Conservation (phyloP, 2,113 vertebrate species). For the Rhombomys opimus region DNA sequence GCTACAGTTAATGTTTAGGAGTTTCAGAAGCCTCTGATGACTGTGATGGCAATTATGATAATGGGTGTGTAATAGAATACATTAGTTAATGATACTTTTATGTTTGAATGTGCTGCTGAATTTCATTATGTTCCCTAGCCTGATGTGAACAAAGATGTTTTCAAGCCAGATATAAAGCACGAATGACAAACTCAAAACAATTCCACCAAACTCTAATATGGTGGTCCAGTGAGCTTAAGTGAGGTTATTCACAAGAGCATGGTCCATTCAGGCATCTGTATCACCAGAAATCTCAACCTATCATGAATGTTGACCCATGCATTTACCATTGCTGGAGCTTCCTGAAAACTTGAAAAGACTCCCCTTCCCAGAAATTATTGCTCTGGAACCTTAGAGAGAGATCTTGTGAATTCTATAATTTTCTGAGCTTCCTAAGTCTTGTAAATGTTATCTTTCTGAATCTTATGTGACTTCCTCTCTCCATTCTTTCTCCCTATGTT, state of each 20-base stretch:
- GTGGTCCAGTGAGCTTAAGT: background rate
- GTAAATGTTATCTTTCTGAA: background rate
- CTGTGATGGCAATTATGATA: slow-evolving; percentile 1
- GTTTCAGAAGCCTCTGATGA: background rate
- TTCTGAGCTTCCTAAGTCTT: background rate
- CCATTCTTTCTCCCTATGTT: background rate
- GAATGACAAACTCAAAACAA: background rate
- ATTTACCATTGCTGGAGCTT: background rate
- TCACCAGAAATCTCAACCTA: background rate
- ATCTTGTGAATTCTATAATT: background rate
- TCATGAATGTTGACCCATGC: background rate
- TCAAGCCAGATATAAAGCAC: background rate
- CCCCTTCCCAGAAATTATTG: background rate
- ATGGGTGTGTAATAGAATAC: background rate
- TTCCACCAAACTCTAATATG: background rate
- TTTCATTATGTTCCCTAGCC: background rate
- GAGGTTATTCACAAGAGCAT: background rate
- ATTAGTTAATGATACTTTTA: background rate
- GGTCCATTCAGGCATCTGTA: background rate
- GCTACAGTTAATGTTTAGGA: background rate
- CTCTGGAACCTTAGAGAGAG: no score
- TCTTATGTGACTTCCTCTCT: background rate
- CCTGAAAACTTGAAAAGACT: background rate
- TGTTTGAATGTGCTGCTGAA: background rate
- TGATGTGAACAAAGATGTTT: background rate